Evolutionary conservation across 2,888 invertebrate species (phyloP).

Genomic region (Microchrysa polita): DNA sequence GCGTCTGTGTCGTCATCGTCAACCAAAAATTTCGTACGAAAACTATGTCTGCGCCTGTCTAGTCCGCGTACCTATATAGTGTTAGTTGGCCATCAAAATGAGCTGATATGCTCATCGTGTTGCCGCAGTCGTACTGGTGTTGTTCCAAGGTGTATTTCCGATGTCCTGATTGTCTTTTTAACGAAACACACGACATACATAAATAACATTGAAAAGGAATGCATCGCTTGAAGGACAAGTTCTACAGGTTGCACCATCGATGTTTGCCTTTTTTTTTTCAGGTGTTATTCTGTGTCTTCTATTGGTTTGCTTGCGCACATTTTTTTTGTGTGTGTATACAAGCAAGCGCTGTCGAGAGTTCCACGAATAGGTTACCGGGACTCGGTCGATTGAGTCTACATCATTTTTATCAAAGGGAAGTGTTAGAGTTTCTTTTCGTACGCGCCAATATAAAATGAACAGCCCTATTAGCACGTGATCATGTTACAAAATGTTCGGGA

Average conservation of each 20-base stretch:
- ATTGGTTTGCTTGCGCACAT: no score
- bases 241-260: neutral
- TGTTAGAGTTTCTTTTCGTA: slow-evolving; percentile 38
- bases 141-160: slow-evolving; percentile 20
- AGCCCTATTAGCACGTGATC: slow-evolving; percentile 43
- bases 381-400: neutral
- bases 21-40: no score
- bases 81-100: neutral
- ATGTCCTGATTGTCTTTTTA: neutral
- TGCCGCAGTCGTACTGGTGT: neutral
- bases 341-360: neutral
- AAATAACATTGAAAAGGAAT: slow-evolving; percentile 16
- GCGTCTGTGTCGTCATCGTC: no score
- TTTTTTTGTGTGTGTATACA: no score
- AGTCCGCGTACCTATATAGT: neutral
- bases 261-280: neutral
- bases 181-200: neutral
- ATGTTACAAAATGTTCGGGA: slow-evolving; percentile 34
- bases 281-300: neutral
- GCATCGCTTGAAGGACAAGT: slow-evolving; percentile 28
- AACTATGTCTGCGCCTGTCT: neutral
- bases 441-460: slow-evolving; percentile 8
- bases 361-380: neutral
- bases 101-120: neutral
- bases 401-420: neutral